A percentile compares a stretch with the other conserved stretches of the same genome.
Conservation (phyloP, 2,113 vertebrate species). For the Piprites chloris region DNA sequence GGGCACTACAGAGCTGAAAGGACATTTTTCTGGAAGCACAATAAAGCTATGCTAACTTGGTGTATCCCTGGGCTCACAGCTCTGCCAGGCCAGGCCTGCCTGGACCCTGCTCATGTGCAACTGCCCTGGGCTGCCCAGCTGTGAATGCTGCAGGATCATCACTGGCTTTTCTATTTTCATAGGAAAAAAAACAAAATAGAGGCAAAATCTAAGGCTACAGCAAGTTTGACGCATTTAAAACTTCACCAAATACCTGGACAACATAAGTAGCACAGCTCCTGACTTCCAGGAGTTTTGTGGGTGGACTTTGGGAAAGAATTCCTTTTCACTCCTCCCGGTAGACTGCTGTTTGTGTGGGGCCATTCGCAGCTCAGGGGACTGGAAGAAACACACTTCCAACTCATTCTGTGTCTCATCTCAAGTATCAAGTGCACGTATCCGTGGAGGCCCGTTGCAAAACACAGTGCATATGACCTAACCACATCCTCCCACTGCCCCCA, state of each 20-base stretch:
- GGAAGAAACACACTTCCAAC: not conserved
- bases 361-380: not conserved
- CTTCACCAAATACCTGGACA: not conserved
- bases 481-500: not conserved
- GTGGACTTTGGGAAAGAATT: not conserved
- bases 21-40: not conserved
- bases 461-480: not conserved
- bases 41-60: not conserved
- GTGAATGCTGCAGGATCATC: not conserved
- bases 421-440: not conserved
- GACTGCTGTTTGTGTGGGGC: not conserved
- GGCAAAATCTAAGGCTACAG: not conserved
- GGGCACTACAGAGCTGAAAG: not conserved
- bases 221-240: not conserved
- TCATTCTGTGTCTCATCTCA: not conserved
- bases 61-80: not conserved
- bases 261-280: not conserved
- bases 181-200: not conserved
- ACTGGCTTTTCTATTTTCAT: not conserved
- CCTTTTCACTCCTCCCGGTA: fast-evolving
- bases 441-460: not conserved
- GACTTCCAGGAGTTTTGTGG: not conserved
- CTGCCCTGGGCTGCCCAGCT: not conserved
- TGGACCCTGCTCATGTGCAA: not conserved
- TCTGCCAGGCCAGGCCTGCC: not conserved